These are phyloP conservation scores for Malurus splendens DNA, from an alignment of 2,797 vertebrate species.

Conservation along the genomic window DNA sequence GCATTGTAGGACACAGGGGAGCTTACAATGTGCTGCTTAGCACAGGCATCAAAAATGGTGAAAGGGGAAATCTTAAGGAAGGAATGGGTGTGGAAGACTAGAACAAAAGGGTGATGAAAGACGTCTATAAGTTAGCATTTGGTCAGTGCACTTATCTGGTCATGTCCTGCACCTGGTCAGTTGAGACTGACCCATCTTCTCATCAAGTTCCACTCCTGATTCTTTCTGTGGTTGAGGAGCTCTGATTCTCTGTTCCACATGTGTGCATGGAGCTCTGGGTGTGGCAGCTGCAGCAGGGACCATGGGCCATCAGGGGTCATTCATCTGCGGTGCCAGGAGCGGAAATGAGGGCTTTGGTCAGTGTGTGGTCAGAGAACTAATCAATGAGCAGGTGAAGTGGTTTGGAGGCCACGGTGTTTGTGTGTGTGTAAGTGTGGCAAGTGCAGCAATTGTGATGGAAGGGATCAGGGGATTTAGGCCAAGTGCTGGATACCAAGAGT, in stretches of 20 bases:
- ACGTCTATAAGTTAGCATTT: neutral
- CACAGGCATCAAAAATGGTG: neutral
- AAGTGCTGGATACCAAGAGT: neutral
- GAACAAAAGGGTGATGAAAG: neutral
- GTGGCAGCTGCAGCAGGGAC: neutral
- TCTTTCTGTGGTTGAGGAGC: neutral
- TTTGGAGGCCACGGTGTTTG: neutral
- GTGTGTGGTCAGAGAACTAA: rapidly evolving
- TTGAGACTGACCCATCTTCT: neutral
- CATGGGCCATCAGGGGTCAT: rapidly evolving
- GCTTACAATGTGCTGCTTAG: neutral
- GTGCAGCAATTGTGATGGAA: neutral
- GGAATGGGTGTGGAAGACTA: neutral
- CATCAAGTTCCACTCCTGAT: neutral
- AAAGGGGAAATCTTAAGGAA: neutral
- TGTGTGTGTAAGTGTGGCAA: rapidly evolving
- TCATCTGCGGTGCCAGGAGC: neutral
- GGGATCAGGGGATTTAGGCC: neutral
- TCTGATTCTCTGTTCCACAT: neutral
- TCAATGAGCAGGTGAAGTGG: neutral
- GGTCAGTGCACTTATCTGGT: neutral
- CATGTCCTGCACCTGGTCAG: neutral
- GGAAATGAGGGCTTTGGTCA: neutral
- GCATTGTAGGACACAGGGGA: neutral
- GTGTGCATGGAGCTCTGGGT: neutral